phyloP scores from a whole-genome alignment of 2,888 invertebrate genomes.

The Tetramorium bicarinatum region DNA sequence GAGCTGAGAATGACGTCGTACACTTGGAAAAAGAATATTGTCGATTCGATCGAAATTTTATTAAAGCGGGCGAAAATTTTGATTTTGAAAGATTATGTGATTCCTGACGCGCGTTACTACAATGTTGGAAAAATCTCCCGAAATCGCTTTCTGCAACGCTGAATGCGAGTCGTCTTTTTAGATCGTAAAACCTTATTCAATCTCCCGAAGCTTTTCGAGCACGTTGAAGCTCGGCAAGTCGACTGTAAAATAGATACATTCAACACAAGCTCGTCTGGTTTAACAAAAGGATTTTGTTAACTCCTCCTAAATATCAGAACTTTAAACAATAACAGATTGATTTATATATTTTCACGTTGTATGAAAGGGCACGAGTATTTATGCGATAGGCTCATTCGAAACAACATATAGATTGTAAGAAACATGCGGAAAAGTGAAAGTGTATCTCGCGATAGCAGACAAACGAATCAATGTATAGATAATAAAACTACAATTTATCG shows the following conservation, averaged over 20 bases:
- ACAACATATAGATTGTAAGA: background rate
- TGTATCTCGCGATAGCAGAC: background rate
- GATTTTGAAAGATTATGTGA: slow-evolving; percentile 7
- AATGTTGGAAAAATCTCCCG: background rate
- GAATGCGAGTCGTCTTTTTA: slow-evolving; percentile 14
- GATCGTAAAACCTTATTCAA: slow-evolving; percentile 36
- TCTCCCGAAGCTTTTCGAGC: slow-evolving; percentile 3
- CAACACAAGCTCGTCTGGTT: background rate
- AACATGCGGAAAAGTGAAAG: slow-evolving; percentile 20
- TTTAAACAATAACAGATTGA: background rate
- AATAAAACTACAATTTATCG: slow-evolving; percentile 33
- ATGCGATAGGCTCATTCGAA: no score
- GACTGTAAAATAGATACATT: slow-evolving; percentile 35
- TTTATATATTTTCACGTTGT: background rate
- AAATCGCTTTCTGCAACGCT: slow-evolving; percentile 6
- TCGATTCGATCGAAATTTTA: slow-evolving; percentile 23
- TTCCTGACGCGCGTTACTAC: background rate
- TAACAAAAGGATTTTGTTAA: slow-evolving; percentile 38
- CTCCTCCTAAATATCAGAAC: background rate
- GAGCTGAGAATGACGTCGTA: slow-evolving; percentile 35
- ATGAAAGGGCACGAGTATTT: slow-evolving; percentile 5
- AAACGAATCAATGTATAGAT: slow-evolving; percentile 6
- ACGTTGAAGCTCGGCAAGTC: slow-evolving; percentile 10
- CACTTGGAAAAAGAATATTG: background rate
- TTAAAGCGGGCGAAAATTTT: slow-evolving; percentile 27